Conservation (phyloP, 2,888 invertebrate genomes). For the Lasioglossum leucozonium region DNA sequence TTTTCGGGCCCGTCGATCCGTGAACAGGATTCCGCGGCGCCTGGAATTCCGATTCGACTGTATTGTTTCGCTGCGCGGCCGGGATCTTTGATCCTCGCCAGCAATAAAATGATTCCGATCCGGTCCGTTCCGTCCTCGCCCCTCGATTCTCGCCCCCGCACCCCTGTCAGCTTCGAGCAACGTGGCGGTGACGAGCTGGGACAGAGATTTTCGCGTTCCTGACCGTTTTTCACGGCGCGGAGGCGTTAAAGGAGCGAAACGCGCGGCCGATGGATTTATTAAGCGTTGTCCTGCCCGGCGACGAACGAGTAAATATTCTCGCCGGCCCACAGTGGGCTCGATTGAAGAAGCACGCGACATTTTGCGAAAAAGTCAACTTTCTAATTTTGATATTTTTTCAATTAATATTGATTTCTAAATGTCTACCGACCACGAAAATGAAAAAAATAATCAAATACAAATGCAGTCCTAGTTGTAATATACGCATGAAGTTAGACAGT, state of each 20-base stretch:
- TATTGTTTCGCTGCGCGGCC: conserved; percentile 26
- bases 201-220: conserved; percentile 42
- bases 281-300: conserved; percentile 30
- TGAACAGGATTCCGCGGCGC: neutral
- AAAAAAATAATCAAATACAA: no score
- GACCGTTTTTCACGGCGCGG: conserved; percentile 34
- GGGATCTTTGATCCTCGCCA: conserved; percentile 33
- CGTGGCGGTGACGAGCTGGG: neutral
- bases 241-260: conserved; percentile 26
- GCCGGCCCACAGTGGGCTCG: no score
- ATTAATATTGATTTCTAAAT: no score
- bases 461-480: no score
- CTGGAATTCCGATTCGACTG: conserved; percentile 14
- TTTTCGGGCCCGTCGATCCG: neutral
- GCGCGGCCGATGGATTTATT: conserved; percentile 53
- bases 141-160: neutral
- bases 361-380: no score
- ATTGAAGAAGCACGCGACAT: no score
- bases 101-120: conserved; percentile 30
- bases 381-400: no score
- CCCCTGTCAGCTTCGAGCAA: neutral
- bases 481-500: no score
- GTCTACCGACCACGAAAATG: no score
- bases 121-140: neutral
- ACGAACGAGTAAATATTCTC: conserved; percentile 32